Conservation (phyloP, 1,140 invertebrate genomes). For the Pemphigus obesinymphae region DNA sequence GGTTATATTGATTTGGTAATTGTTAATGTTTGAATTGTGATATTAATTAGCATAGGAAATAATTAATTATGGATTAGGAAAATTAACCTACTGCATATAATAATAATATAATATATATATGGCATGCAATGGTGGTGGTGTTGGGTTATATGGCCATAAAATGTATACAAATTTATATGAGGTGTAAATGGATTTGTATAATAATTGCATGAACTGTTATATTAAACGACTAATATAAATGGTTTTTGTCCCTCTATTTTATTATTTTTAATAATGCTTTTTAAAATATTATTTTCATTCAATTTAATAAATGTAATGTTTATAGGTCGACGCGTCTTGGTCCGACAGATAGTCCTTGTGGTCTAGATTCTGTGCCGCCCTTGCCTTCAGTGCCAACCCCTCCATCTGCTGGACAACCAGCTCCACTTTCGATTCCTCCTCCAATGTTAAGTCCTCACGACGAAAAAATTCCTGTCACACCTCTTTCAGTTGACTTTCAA, state of each 20-base stretch:
- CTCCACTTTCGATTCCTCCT: slow-evolving; percentile 55
- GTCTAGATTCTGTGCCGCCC: slow-evolving; percentile 61
- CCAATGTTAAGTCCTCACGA: slow-evolving; percentile 51
- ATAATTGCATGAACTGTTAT: slow-evolving; percentile 25
- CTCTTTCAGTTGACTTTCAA: slow-evolving; percentile 55
- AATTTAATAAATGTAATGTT: neutral
- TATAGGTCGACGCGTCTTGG: slow-evolving; percentile 17
- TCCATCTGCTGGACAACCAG: slow-evolving; percentile 61
- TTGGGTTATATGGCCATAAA: neutral
- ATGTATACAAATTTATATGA: neutral
- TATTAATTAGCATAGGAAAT: neutral
- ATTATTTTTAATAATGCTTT: neutral
- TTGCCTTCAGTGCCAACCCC: slow-evolving; percentile 69
- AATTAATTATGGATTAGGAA: too few species aligned
- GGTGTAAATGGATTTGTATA: neutral
- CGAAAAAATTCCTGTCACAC: slow-evolving; percentile 51
- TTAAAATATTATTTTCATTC: neutral
- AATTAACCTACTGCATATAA: neutral
- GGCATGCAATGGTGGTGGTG: slow-evolving; percentile 36
- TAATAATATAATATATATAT: neutral
- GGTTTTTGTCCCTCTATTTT: neutral
- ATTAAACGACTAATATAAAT: slow-evolving; percentile 26
- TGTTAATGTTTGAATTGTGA: neutral
- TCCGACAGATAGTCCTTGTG: slow-evolving; percentile 31
- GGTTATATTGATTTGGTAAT: neutral